Evolutionary conservation across 2,113 vertebrate genomes (phyloP).

Genomic region (Rhabdomys dilectus): DNA sequence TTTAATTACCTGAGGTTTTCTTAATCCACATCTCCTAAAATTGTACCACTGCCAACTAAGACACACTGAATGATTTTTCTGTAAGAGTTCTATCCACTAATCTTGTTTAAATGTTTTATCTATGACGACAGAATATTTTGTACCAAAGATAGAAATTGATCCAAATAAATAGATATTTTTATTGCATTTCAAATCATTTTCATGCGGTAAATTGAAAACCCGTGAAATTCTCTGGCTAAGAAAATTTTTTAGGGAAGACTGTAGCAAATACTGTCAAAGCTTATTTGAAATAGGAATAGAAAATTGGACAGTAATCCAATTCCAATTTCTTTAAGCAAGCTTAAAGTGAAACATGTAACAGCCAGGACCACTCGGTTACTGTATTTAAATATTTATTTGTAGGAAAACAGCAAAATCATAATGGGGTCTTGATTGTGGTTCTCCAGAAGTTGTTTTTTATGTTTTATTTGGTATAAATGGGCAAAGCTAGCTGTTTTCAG

Average conservation of each 20-base stretch:
- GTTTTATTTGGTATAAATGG: slow-evolving; percentile 48
- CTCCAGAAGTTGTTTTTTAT: neutral
- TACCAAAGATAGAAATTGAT: slow-evolving; percentile 41
- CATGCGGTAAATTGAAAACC: slow-evolving; percentile 57
- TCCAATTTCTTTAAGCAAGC: slow-evolving; percentile 56
- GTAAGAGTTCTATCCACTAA: neutral
- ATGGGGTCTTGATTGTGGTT: neutral
- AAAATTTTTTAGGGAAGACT: slow-evolving; percentile 44
- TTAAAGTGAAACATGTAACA: slow-evolving; percentile 67
- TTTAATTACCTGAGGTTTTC: neutral
- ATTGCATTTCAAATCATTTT: slow-evolving; percentile 53
- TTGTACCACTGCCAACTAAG: neutral
- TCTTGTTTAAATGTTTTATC: slow-evolving; percentile 50
- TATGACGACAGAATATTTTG: slow-evolving; percentile 47
- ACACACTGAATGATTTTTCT: neutral
- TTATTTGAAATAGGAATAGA: slow-evolving; percentile 72
- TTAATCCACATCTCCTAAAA: slow-evolving; percentile 3
- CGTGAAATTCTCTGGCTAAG: slow-evolving; percentile 56
- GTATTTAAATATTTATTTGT: slow-evolving; percentile 70
- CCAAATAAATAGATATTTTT: slow-evolving; percentile 58
- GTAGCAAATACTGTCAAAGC: slow-evolving; percentile 68
- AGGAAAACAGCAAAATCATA: slow-evolving; percentile 13
- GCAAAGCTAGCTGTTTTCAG: neutral
- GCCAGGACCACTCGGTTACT: slow-evolving; percentile 51
- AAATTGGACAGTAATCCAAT: slow-evolving; percentile 60